A percentile compares a stretch with the other conserved stretches of the same genome.
Conservation (phyloP, 1,140 invertebrate genomes). For the Drosophila suzukii region DNA sequence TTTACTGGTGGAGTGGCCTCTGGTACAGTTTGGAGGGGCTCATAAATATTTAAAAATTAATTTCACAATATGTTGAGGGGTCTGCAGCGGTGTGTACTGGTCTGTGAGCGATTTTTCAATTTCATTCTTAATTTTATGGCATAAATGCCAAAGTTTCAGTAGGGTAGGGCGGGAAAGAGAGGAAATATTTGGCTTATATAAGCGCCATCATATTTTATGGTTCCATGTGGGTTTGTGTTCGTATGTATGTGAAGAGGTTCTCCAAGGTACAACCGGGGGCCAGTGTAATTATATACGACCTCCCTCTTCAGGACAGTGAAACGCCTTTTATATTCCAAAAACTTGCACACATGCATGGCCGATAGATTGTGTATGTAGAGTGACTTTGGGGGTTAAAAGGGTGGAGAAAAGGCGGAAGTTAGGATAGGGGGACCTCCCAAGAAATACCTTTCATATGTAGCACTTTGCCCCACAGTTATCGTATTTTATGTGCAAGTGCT, state of each 20-base stretch:
- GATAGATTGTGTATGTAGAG: slow-evolving; percentile 32
- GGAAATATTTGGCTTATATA: slow-evolving; percentile 52
- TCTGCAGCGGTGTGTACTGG: slow-evolving; percentile 15
- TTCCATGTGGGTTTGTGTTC: slow-evolving; percentile 20
- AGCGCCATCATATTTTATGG: slow-evolving; percentile 69
- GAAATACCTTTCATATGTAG: slow-evolving; percentile 79
- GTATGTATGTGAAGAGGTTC: slow-evolving; percentile 9
- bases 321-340: slow-evolving; percentile 71
- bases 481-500: slow-evolving; percentile 77
- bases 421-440: slow-evolving; percentile 10
- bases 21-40: slow-evolving; percentile 37
- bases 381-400: not conserved
- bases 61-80: slow-evolving; percentile 73
- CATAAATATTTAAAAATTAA: slow-evolving; percentile 84
- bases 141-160: slow-evolving; percentile 75
- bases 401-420: not conserved
- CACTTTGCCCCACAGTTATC: slow-evolving; percentile 77
- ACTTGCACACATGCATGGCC: slow-evolving; percentile 43
- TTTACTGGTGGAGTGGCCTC: slow-evolving; percentile 14
- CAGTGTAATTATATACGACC: slow-evolving; percentile 70
- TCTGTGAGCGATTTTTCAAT: slow-evolving; percentile 75
- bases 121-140: slow-evolving; percentile 82
- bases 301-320: slow-evolving; percentile 17
- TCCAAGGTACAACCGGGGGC: slow-evolving; percentile 54
- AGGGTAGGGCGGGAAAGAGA: not conserved